Evolutionary conservation across 2,797 vertebrate genomes (phyloP).

Genomic region (Hoplostethus mediterraneus): DNA sequence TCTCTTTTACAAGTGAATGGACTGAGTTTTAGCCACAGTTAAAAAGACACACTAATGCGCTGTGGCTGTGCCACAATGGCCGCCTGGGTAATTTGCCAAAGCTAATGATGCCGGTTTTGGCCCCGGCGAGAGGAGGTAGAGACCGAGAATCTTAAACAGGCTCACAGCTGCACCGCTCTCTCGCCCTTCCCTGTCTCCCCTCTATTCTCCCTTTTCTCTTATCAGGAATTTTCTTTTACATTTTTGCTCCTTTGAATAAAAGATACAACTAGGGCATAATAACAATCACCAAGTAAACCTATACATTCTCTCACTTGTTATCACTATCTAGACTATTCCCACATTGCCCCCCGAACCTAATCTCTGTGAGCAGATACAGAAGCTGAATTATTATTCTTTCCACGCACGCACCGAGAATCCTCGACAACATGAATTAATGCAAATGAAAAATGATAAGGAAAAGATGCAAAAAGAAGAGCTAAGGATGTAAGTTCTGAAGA

Average conservation of each 20-base stretch:
- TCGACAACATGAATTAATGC: background rate
- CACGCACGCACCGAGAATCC: background rate
- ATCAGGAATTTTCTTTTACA: conserved; percentile 34
- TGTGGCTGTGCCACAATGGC: conserved; percentile 85
- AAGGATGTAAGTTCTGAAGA: background rate
- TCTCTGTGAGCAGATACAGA: background rate
- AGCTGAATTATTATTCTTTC: background rate
- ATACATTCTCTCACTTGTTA: conserved; percentile 6
- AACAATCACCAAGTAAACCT: conserved; percentile 5
- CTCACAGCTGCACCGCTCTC: conserved; percentile 74
- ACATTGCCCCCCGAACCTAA: conserved; percentile 8
- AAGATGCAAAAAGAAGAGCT: no score
- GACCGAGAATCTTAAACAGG: conserved; percentile 87
- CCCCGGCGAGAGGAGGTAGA: conserved; percentile 77
- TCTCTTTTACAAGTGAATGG: conserved; percentile 89
- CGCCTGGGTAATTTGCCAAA: conserved; percentile 82
- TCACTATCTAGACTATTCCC: background rate
- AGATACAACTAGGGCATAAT: background rate
- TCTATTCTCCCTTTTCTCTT: conserved; percentile 25
- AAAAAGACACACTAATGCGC: conserved; percentile 86
- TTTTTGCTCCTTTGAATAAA: conserved; percentile 34
- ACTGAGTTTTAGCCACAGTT: conserved; percentile 83
- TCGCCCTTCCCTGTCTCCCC: conserved; percentile 56
- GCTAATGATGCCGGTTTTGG: conserved; percentile 84
- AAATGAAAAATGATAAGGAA: background rate